Conservation (phyloP, 2,113 vertebrate species). For the Onychostruthus taczanowskii region DNA sequence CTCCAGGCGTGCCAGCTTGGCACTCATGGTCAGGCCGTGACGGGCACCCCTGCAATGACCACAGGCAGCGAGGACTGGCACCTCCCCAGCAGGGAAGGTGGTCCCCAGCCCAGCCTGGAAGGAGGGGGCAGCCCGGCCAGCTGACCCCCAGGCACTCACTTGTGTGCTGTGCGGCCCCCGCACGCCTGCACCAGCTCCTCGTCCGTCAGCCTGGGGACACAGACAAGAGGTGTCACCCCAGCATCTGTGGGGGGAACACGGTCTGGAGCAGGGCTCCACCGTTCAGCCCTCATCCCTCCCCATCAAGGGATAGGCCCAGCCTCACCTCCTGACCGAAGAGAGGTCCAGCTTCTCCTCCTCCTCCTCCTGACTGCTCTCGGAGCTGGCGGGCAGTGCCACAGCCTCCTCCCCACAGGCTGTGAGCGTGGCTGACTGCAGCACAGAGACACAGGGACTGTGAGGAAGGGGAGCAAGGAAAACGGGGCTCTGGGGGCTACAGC, state of each 20-base stretch:
- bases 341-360: slow-evolving; percentile 79
- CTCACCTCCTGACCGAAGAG: slow-evolving; percentile 77
- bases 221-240: neutral
- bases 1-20: slow-evolving; percentile 90
- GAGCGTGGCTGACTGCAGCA: slow-evolving; percentile 80
- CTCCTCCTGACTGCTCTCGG: slow-evolving; percentile 67
- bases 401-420: slow-evolving; percentile 75
- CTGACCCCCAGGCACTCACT: slow-evolving; percentile 73
- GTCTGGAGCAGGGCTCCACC: neutral
- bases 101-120: neutral
- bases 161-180: slow-evolving; percentile 92
- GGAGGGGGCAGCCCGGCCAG: rapidly evolving
- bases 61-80: rapidly evolving
- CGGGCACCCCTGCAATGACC: slow-evolving; percentile 79
- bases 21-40: slow-evolving; percentile 88
- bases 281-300: rapidly evolving
- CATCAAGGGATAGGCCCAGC: neutral
- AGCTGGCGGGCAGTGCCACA: neutral
- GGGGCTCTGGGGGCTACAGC: neutral
- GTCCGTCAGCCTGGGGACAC: slow-evolving; percentile 79
- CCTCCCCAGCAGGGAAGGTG: neutral
- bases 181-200: slow-evolving; percentile 83
- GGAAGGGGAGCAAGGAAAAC: neutral
- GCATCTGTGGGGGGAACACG: rapidly evolving
- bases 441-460: neutral